Conservation (phyloP, 2,113 vertebrate species). For the Colossoma macropomum region DNA sequence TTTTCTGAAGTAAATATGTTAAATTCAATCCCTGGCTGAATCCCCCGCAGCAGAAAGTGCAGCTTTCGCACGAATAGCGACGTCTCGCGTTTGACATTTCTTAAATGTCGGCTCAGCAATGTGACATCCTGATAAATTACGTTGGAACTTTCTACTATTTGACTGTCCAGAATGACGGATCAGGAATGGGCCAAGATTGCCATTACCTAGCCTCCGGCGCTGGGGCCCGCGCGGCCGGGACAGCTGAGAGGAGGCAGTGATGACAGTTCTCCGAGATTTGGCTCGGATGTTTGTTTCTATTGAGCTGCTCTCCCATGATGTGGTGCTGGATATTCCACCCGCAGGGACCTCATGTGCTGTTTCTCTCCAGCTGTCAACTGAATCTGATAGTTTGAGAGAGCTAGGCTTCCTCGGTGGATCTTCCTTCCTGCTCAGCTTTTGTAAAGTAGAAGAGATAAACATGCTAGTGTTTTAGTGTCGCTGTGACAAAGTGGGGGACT, state of each 20-base stretch:
- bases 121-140: conserved; percentile 4
- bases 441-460: not conserved
- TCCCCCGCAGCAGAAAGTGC: not conserved
- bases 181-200: not conserved
- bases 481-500: not conserved
- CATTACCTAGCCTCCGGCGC: not conserved
- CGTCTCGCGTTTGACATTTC: not conserved
- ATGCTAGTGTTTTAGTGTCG: not conserved
- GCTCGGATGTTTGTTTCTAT: conserved; percentile 17
- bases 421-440: not conserved
- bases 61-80: not conserved
- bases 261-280: conserved; percentile 10
- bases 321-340: not conserved
- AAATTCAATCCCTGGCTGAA: not conserved
- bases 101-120: conserved; percentile 20
- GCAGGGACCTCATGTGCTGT: not conserved
- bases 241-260: not conserved
- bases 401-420: not conserved
- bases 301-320: not conserved
- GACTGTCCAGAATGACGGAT: not conserved
- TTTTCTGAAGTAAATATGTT: not conserved
- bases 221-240: not conserved
- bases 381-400: not conserved
- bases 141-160: not conserved
- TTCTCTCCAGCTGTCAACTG: not conserved